Evolutionary conservation across 2,888 invertebrate genomes (phyloP).

Genomic region (Dryocosmus kuriphilus): DNA sequence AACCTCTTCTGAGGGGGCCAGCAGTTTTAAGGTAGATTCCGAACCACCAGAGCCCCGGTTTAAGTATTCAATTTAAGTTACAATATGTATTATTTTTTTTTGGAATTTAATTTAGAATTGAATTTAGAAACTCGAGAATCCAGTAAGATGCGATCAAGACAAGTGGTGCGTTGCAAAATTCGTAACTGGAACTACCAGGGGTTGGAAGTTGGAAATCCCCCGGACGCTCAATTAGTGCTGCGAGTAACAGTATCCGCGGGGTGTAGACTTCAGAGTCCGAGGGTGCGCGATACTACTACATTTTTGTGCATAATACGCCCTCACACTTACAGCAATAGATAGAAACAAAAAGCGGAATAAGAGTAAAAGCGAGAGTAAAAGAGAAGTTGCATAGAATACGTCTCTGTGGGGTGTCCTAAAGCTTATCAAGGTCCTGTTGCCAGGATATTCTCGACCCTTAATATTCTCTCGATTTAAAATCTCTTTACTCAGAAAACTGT

Average conservation of each 20-base stretch:
- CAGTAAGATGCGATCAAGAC: constrained; percentile 2
- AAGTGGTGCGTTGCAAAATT: constrained; percentile 23
- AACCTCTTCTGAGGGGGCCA: too few relatives aligned
- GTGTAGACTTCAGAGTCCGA: constrained; percentile 29
- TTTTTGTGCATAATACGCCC: neutral
- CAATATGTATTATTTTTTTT: too few relatives aligned
- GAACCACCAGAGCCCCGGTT: too few relatives aligned
- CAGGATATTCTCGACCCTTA: constrained; percentile 15
- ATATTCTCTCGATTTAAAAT: neutral
- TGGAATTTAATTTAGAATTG: too few relatives aligned
- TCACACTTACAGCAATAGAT: constrained; percentile 1
- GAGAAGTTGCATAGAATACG: neutral
- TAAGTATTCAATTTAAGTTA: too few relatives aligned
- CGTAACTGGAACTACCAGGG: constrained; percentile 25
- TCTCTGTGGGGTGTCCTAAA: constrained; percentile 6
- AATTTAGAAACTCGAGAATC: too few relatives aligned
- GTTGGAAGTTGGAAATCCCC: constrained; percentile 49
- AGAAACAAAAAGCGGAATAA: neutral
- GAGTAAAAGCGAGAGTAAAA: neutral
- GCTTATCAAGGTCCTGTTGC: constrained; percentile 24
- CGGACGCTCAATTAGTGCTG: constrained; percentile 52
- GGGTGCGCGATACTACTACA: neutral
- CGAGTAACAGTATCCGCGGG: constrained; percentile 49
- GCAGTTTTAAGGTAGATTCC: too few relatives aligned
- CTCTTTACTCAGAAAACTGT: too few relatives aligned